Evolutionary conservation across 2,888 invertebrate genomes (phyloP).

Genomic region (Plusia festucae): DNA sequence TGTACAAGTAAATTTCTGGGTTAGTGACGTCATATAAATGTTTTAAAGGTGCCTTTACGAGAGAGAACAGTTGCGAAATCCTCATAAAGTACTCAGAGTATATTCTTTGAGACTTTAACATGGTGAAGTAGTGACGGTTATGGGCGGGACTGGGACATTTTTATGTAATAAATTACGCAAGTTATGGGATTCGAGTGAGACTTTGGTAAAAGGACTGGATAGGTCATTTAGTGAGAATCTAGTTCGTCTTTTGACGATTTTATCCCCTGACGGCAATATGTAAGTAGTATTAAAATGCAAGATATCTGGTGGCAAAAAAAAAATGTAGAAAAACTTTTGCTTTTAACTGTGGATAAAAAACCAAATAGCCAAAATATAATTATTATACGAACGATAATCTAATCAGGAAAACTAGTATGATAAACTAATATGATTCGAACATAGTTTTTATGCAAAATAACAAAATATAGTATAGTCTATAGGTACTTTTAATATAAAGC

Average conservation of each 20-base stretch:
- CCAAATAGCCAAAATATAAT: no score
- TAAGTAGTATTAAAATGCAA: background rate
- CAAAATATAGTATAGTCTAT: no score
- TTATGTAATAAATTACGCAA: background rate
- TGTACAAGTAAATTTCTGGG: constrained; percentile 28
- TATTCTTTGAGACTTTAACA: background rate
- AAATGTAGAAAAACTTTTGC: no score
- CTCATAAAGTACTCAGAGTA: constrained; percentile 21
- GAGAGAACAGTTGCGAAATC: constrained; percentile 23
- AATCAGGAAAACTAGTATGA: no score
- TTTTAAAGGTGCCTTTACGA: constrained; percentile 23
- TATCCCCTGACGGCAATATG: background rate
- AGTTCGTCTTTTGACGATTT: background rate
- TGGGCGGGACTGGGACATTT: background rate
- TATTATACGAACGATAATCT: no score
- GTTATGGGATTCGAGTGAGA: background rate
- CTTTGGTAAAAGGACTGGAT: background rate
- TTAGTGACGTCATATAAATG: constrained; percentile 20
- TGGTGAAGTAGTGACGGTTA: background rate
- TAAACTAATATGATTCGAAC: no score
- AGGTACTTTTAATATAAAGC: no score
- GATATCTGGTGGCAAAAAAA: no score
- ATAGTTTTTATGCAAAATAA: background rate
- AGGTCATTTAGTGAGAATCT: background rate
- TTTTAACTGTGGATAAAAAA: no score